Base-by-base conservation (phyloP, 2,888 invertebrate genomes). In the Hydrotaea diabolus region DNA sequence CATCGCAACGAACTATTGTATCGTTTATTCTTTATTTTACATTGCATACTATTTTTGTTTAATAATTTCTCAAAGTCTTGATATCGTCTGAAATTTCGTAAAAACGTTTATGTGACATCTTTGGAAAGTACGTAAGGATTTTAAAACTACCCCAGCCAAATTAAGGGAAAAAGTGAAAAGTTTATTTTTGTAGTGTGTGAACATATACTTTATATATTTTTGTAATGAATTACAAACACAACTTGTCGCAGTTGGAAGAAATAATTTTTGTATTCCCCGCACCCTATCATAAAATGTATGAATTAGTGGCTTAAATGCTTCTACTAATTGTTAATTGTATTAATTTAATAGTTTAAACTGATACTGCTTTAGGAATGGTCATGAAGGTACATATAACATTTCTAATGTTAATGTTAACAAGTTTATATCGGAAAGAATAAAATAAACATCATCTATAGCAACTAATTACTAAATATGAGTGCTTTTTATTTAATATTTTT, bases 91-190 rank as follows among this genome's bases (percentile, higher is more conserved):
- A 76, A 36, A 62, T 26, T 26, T 13, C 5, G 53, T 55, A 4
- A 73, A 66, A 80, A 72, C 43, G 31, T 75, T 62, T 66, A 75
- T 76, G 76, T 80, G 80, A 83, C 79, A 83, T 73, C 66, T 75
- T 82, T 75, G 66, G 39, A 39, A 39, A 39, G 39, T 39, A 13
- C 49, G n/a, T 49, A 36, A 62, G 62, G 31, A 62, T 62, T 62
- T 5, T 62, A 59, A 19, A 26, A 59, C 2, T 7, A 31, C 2
- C 31, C 31, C 31, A 31, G 31, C 31, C 15, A 59, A 59, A 3
- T 26, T 26, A 36, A 36, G 11, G 13, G n/a, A 31, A 59, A 26
- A 15, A 49, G 13, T n/a, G 49, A 49, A 31, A 36, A 36, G 31
- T 13, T 15, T 39, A 2, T 49, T n/a, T 49, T 49, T 31, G 31